Evolutionary conservation across 1,140 invertebrate species (phyloP), one percentile per base, ranked within the genome.

Genomic region (Drosophila auraria): DNA sequence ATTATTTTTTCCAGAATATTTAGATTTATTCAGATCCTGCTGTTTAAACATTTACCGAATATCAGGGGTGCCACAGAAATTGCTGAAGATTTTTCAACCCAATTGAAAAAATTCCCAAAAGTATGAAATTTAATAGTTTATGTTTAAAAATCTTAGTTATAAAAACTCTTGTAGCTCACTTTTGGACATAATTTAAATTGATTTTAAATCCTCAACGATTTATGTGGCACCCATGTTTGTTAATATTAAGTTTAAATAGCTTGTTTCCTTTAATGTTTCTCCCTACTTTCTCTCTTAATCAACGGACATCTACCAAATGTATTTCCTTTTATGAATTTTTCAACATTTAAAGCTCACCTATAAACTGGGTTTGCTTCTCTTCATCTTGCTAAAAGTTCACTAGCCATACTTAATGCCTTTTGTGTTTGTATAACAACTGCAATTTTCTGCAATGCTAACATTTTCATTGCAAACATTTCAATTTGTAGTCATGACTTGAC

Each of bases 371-470:
- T 51, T 1, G 1, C 23, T 38, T 9, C 9, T 17, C 6, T 36
- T 23, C 15, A 56, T 62, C 17, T 33, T 25, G 12, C 36, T 49
- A 6, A n/a, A 54, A 11, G 17, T 27, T 25, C 30, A 17, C 38
- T n/a, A 14, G 40, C 25, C 45, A 20, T 20, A 20, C 6, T 25
- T 38, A 45, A 54, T 47, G 38, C 23, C 9, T 40, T 68, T 38
- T 30, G 33, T 72, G 59, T 71, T 47, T 17, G 56, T 53, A 36
- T 54, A 73, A 60, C 60, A 73, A 54, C 17, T 57, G 76, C 27
- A 81, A 80, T 75, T 81, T 75, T 60, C 63, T 59, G 58, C 53
- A 59, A 58, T 69, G 62, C 36, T 76, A 62, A 74, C 54, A 76
- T 81, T 77, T 54, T 20, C 33, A 59, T 12, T 59, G 78, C 49